Evolutionary conservation across 2,113 vertebrate genomes (phyloP).

Genomic region (Puffinus mauretanicus): DNA sequence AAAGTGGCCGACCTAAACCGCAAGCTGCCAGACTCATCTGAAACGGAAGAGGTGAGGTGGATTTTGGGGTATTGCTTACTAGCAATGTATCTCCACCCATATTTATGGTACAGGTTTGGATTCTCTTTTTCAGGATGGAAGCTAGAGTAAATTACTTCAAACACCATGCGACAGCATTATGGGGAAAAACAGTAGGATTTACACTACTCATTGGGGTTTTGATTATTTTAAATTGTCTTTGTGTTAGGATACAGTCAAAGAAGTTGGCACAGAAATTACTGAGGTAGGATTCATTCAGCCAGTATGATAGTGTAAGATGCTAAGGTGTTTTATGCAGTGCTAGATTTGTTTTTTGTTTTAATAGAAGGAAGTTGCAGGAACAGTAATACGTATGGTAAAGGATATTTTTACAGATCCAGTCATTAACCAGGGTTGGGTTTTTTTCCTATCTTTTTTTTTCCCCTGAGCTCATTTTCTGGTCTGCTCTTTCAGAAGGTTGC

Average conservation of each 20-base stretch:
- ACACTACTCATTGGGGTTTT: neutral
- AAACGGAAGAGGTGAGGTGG: slow-evolving; percentile 74
- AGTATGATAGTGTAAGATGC: neutral
- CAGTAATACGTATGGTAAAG: neutral
- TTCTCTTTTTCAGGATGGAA: neutral
- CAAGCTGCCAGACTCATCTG: slow-evolving; percentile 63
- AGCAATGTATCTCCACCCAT: neutral
- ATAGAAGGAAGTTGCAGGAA: neutral
- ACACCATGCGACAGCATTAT: neutral
- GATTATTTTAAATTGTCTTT: neutral
- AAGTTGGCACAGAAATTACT: neutral
- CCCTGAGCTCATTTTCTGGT: neutral
- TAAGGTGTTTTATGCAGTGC: neutral
- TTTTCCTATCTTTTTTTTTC: neutral
- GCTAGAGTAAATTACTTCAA: neutral
- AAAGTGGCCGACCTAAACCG: neutral
- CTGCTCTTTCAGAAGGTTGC: neutral
- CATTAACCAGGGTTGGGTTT: neutral
- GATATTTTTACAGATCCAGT: neutral
- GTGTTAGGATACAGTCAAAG: neutral
- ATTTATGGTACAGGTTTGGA: neutral
- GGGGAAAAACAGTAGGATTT: neutral
- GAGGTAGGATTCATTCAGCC: neutral
- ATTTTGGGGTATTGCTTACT: neutral
- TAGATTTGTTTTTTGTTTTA: neutral